Evolutionary conservation across 2,797 vertebrate species (phyloP), one percentile per base, ranked within the genome.

Genomic region (Lutjanus campechanus): DNA sequence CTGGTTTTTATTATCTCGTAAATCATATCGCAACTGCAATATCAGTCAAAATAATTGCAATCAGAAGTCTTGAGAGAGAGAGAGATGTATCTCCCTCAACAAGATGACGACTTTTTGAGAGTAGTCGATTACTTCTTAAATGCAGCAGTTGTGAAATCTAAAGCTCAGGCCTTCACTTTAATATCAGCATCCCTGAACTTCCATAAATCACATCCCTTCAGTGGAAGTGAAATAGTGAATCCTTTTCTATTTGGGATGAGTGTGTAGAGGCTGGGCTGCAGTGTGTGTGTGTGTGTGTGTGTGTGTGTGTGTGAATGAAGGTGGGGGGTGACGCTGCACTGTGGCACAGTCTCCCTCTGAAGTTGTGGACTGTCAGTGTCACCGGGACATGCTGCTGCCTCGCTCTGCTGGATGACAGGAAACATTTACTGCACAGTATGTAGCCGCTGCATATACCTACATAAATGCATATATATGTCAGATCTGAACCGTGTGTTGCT

Each of bases 361-460:
- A 90, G 87, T 86, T 85, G 86, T 82, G 85, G 85, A 62, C 79
- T 77, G 76, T 80, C 70, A 62, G 70, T 59, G 76, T 76, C 71
- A 69, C 44, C 17, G 55, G 84, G 85, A 88, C 82, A 85, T 85
- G 81, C 86, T 83, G 85, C 86, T 65, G 71, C 62, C 53, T 83
- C 40, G 9, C 64, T n/a, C 69, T 65, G 83, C 53, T 83, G 79
- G 82, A 85, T 70, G 83, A 81, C 77, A 69, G 66, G 49, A 53
- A 68, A 40, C 2, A 11, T 69, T 78, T 25, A 19, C 77, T 67
- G 77, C 85, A 76, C 80, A 72, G 90, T 87, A 84, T 11, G 88
- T 90, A 83, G 29, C 29, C 29, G 29, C 54, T 2, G 17, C 11
- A 0, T 4, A 4, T 36, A 36, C 29, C 29, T 36, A 36, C 29